These are phyloP conservation scores for Natator depressus DNA, from an alignment of 2,113 vertebrate species.

Conservation along the genomic window DNA sequence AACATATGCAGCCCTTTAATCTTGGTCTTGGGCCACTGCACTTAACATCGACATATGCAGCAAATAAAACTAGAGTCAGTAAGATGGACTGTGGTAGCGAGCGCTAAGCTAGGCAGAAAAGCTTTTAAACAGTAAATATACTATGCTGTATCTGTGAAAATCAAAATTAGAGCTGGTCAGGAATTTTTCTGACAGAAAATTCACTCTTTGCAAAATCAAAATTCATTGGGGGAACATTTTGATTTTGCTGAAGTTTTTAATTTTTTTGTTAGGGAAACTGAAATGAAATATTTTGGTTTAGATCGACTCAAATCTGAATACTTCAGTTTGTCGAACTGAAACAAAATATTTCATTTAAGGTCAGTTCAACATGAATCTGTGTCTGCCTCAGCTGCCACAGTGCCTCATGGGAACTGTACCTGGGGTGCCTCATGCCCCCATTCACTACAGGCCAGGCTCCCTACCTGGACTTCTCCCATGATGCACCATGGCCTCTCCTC, in stretches of 20 bases:
- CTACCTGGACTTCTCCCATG: neutral
- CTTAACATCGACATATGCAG: rapidly evolving
- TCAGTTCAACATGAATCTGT: neutral
- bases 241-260: neutral
- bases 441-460: neutral
- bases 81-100: neutral
- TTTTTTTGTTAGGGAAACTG: neutral
- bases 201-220: neutral
- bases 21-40: neutral
- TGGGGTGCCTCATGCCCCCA: neutral
- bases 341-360: neutral
- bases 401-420: neutral
- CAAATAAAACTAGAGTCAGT: rapidly evolving
- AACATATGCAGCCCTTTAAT: rapidly evolving
- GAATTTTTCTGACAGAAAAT: neutral
- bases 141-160: neutral
- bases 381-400: neutral
- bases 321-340: neutral
- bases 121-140: neutral
- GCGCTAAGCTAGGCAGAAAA: neutral
- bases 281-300: neutral
- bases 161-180: neutral
- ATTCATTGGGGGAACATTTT: neutral
- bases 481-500: neutral
- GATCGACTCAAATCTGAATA: neutral